A percentile compares a stretch with the other conserved stretches of the same genome.
phyloP scores from a whole-genome alignment of 1,140 invertebrate genomes.

The Brachionus angularis region DNA sequence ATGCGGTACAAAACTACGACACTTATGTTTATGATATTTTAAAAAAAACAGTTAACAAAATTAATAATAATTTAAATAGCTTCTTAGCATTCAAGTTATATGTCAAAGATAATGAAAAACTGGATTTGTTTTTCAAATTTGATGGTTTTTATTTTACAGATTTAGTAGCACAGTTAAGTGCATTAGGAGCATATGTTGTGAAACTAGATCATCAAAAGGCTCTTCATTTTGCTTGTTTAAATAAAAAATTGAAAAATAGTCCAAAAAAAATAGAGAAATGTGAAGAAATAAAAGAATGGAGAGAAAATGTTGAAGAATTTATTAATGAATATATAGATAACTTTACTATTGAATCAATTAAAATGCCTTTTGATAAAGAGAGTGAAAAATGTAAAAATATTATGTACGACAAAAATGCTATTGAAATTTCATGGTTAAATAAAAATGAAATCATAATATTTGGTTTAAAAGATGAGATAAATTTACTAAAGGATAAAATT shows the following conservation, averaged over 20 bases:
- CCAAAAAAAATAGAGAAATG: background rate
- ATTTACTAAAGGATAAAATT: background rate
- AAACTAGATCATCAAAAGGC: constrained; percentile 23
- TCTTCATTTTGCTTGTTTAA: constrained; percentile 9
- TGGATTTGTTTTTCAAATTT: constrained; percentile 7
- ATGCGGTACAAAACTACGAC: constrained; percentile 33
- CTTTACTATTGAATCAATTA: constrained; percentile 13
- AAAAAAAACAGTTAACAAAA: background rate
- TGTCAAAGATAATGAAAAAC: constrained; percentile 2
- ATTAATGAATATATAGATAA: background rate
- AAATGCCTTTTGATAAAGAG: background rate
- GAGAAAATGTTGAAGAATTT: background rate
- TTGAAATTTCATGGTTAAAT: constrained; percentile 8
- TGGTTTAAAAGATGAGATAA: background rate
- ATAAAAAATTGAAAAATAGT: constrained; percentile 11
- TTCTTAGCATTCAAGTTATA: background rate
- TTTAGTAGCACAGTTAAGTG: background rate
- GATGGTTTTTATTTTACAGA: constrained; percentile 17
- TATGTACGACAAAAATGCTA: constrained; percentile 1
- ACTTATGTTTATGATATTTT: constrained; percentile 12
- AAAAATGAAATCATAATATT: background rate
- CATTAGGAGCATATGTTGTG: constrained; percentile 5
- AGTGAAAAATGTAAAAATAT: constrained; percentile 7
- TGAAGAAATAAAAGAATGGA: background rate
- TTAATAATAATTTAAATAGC: constrained; percentile 21